Evolutionary conservation across 2,113 vertebrate species (phyloP), one percentile per base, ranked within the genome.

Genomic region (Glaucidium brasilianum): DNA sequence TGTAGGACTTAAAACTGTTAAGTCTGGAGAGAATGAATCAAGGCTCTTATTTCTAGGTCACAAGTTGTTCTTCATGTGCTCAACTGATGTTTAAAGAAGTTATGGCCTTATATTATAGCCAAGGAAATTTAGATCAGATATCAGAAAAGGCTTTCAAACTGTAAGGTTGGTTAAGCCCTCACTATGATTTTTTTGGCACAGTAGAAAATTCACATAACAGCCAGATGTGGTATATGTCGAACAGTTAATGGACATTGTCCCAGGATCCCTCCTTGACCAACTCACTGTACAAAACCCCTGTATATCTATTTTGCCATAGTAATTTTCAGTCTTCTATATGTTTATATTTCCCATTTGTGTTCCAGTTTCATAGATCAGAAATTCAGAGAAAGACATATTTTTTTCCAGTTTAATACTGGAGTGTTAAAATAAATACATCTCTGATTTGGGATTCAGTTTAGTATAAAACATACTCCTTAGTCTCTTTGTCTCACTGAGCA

Each of bases 211-310:
- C 34, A 58, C 20, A 4, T 21, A 50, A 50, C 21, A 52, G 20
- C 1, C 32, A 50, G 5, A 37, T 23, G 7, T 29, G 50, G 8
- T 77, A 6, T 30, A 17, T 26, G 10, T 59, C 0, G 0, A 52
- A 77, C 2, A 19, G 29, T 6, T 55, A 22, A 58, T 41, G 25
- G 9, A 35, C 10, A 8, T n/a, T 69, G n/a, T 43, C 21, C 87
- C 20, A 64, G n/a, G 26, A 66, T 29, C 17, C 12, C 1, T 6
- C 23, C 30, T 74, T 62, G 20, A 56, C 19, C 50, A 64, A 25
- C 7, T 81, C 5, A 1, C 7, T 62, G 5, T 29, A n/a, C 8
- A 55, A 67, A 86, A 62, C 6, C 37, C 3, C 14, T 55, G 4
- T n/a, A 11, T 47, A 52, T n/a, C 7, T 4, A 0, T 49, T 50